A percentile compares a stretch with the other conserved stretches of the same genome.
Evolutionary conservation across 1,140 invertebrate genomes (phyloP).

Genomic region (Cotesia vestalis): DNA sequence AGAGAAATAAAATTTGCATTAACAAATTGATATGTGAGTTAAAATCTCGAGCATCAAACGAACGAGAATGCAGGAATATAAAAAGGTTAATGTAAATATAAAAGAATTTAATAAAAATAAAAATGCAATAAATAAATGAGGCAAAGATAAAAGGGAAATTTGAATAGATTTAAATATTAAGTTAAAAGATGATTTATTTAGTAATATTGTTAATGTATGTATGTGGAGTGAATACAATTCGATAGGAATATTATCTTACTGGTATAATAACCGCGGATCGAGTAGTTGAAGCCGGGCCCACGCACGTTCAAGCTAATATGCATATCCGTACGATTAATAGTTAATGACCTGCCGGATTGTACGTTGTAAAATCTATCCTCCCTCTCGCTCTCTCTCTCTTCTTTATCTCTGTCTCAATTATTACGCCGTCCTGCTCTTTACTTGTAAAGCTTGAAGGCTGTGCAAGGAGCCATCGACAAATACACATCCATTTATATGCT

Average conservation of each 20-base stretch:
- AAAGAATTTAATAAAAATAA: no score
- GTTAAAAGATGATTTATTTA: background rate
- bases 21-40: no score
- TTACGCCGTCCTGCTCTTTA: background rate
- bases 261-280: conserved; percentile 41
- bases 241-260: conserved; percentile 53
- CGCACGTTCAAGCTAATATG: conserved; percentile 51
- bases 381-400: background rate
- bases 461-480: background rate
- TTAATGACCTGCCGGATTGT: conserved; percentile 46
- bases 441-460: conserved; percentile 10
- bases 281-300: conserved; percentile 46
- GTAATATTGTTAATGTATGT: background rate
- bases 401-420: background rate
- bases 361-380: conserved; percentile 23
- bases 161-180: no score
- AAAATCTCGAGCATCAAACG: no score
- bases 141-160: no score
- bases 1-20: no score
- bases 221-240: background rate
- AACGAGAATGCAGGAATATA: no score
- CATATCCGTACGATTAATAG: conserved; percentile 55
- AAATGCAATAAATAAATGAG: no score
- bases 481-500: no score
- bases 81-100: no score